Evolutionary conservation across 2,797 vertebrate species (phyloP), one percentile per base, ranked within the genome.

Genomic region (Sebastolobus alascanus): DNA sequence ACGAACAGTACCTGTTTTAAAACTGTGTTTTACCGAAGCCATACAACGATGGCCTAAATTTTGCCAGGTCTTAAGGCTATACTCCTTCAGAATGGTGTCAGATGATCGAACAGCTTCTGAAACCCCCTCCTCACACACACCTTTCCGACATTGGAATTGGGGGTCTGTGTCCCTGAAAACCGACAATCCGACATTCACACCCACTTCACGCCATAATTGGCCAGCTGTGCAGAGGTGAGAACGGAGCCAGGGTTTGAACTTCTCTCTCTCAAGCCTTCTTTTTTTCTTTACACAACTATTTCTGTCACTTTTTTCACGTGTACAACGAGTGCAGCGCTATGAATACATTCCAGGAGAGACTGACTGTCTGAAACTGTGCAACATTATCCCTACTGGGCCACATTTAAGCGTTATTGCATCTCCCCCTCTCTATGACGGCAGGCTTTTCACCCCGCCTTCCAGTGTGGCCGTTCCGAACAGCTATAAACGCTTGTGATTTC

Each of bases 141-240:
- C 8, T 25, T 52, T 55, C 13, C 3, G 4, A 11, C 33, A 55
- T 55, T 56, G 31, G 16, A 33, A 37, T 55, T 37, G 12, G 13
- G 33, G 13, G 6, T 38, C 14, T 56, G 8, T 69, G 8, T 37
- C 67, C 0, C 20, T 46, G 18, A 59, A 59, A 43, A 27, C 13
- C 6, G 2, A 40, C 54, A 20, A 60, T 72, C 38, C 0, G 20
- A 61, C 13, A 46, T 61, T 73, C 40, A 50, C 40, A 31, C 69
- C 27, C 56, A 16, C 27, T 46, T 72, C 14, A 27, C 12, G 8
- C 46, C 18, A 2, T 65, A 13, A 55, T 54, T 74, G 59, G n/a
- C 59, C 59, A 55, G 72, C 46, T 74, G 46, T 73, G 58, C 58
- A 11, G n/a, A 35, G 43, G 58, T 52, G 43, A 73, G 31, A 37